phyloP scores from a whole-genome alignment of 1,140 invertebrate genomes.

The Tribolium madens region DNA sequence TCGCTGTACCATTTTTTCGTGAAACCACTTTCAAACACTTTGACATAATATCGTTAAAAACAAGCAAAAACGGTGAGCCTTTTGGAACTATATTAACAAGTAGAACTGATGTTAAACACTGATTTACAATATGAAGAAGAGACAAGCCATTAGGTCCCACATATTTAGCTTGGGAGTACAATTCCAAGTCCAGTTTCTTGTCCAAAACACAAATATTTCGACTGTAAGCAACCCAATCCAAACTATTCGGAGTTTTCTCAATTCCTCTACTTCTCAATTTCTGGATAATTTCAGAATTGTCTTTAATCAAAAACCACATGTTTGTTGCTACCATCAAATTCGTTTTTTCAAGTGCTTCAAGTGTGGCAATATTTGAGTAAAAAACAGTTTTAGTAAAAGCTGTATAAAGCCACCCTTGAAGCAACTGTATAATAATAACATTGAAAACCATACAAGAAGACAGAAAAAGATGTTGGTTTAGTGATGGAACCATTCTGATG shows the following conservation, averaged over 20 bases:
- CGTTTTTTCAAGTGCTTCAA: background rate
- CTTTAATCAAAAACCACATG: background rate
- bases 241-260: background rate
- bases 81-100: constrained; percentile 43
- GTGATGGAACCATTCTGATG: background rate
- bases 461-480: background rate
- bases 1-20: constrained; percentile 60
- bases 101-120: constrained; percentile 36
- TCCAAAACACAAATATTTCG: background rate
- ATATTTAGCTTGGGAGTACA: background rate
- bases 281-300: background rate
- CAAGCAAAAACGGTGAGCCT: constrained; percentile 39
- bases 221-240: background rate
- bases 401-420: background rate
- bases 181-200: background rate
- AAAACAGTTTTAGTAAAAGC: background rate
- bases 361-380: background rate
- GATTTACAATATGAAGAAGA: constrained; percentile 44
- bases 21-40: constrained; percentile 33
- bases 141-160: constrained; percentile 9
- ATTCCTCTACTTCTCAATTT: background rate
- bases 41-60: constrained; percentile 36
- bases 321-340: background rate
- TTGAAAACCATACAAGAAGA: constrained; percentile 6
- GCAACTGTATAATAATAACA: background rate